phyloP scores from a whole-genome alignment of 2,888 invertebrate species.

The Candidula unifasciata region DNA sequence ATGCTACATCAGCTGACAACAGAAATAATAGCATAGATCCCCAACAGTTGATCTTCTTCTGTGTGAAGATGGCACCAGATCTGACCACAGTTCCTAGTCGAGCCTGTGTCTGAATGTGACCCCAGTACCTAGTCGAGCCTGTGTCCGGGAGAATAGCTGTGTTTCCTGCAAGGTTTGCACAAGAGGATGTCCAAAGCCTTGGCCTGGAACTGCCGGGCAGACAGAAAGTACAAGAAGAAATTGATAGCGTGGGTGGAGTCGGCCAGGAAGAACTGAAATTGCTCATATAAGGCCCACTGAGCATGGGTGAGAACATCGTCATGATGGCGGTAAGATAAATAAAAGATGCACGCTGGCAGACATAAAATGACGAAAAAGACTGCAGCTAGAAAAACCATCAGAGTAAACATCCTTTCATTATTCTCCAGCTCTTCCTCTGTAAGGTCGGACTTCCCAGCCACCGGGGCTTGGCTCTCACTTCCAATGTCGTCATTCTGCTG shows the following conservation, averaged over 20 bases:
- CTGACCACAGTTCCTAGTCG: conserved; percentile 31
- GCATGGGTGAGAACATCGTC: conserved; percentile 20
- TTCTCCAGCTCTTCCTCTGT: background rate
- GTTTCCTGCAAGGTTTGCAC: background rate
- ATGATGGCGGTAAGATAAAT: conserved; percentile 35
- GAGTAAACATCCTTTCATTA: background rate
- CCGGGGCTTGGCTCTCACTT: background rate
- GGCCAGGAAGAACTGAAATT: conserved; percentile 58
- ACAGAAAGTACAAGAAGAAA: conserved; percentile 68
- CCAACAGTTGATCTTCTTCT: no score
- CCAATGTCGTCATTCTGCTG: background rate
- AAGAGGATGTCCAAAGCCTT: background rate
- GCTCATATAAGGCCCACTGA: conserved; percentile 39
- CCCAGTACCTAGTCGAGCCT: background rate
- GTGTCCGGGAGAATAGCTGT: background rate
- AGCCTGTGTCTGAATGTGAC: background rate
- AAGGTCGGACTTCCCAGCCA: background rate
- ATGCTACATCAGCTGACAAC: no score
- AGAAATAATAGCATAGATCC: no score
- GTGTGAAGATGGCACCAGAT: no score
- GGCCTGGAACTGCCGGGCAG: conserved; percentile 62
- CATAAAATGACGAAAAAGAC: conserved; percentile 53
- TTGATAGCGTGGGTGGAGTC: conserved; percentile 68
- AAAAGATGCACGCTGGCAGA: conserved; percentile 47
- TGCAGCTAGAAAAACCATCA: conserved; percentile 54